Percentiles rank a stretch among this genome's conserved stretches.
These are phyloP conservation scores for Teleogryllus occipitalis DNA, from an alignment of 1,140 invertebrate species.

Conservation along the genomic window DNA sequence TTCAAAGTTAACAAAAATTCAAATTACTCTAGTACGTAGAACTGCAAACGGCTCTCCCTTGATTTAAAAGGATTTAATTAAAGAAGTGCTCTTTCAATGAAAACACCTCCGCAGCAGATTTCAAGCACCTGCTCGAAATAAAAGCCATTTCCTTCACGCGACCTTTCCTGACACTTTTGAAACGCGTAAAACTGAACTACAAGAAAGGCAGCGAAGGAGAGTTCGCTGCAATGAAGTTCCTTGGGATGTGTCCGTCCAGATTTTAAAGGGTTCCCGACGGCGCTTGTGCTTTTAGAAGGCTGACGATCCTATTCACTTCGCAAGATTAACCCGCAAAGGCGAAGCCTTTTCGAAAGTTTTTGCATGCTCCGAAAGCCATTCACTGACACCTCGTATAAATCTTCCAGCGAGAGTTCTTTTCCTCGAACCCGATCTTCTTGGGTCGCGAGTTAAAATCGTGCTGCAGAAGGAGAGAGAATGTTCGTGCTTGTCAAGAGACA, in stretches of 20 bases:
- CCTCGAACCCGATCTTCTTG: no score
- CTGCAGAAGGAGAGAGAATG: no score
- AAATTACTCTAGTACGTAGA: not conserved
- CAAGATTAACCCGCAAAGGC: not conserved
- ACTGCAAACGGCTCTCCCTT: not conserved
- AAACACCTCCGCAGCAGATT: not conserved
- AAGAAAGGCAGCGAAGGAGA: not conserved
- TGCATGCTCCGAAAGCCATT: not conserved
- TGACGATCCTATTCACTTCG: not conserved
- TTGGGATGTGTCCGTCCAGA: not conserved
- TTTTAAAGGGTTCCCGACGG: not conserved
- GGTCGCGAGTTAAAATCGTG: no score
- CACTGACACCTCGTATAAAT: not conserved
- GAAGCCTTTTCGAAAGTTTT: not conserved
- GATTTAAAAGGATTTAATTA: not conserved
- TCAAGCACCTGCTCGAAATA: not conserved
- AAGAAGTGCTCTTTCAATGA: not conserved
- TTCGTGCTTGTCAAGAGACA: no score
- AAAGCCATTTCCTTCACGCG: not conserved
- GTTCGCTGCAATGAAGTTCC: not conserved
- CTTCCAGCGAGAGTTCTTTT: not conserved
- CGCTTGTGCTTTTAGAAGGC: not conserved
- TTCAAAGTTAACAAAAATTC: not conserved
- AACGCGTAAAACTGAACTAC: not conserved
- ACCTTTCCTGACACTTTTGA: not conserved